These are phyloP conservation scores for Heliothis peltigera DNA, from an alignment of 2,888 invertebrate species.

Conservation along the genomic window DNA sequence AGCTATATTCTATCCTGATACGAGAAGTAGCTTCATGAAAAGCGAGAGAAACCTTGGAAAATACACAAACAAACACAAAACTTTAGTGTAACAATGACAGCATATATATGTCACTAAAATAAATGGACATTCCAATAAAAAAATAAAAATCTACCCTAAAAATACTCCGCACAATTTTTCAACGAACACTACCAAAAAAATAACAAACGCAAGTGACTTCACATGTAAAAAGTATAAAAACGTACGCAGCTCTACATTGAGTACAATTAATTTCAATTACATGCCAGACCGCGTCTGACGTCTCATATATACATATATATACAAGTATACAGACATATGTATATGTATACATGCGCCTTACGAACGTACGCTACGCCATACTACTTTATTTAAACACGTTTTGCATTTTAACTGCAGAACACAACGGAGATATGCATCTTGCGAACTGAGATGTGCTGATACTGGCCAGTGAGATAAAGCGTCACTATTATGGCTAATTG, in stretches of 20 bases:
- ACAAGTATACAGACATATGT: neutral
- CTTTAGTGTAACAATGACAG: neutral
- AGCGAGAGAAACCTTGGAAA: too few species aligned
- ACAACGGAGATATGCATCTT: neutral
- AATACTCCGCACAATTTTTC: neutral
- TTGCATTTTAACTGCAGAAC: slow-evolving; percentile 11
- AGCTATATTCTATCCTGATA: too few species aligned
- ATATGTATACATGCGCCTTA: neutral
- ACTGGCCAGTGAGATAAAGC: neutral
- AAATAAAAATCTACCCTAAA: neutral
- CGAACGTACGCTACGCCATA: slow-evolving; percentile 5
- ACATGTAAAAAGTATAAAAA: slow-evolving; percentile 35
- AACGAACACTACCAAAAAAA: slow-evolving; percentile 8
- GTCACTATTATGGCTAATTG: neutral
- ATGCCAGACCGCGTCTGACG: slow-evolving; percentile 44
- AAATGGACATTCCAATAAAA: neutral
- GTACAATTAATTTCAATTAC: slow-evolving; percentile 67
- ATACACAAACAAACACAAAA: too few species aligned
- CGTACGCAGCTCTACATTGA: slow-evolving; percentile 22
- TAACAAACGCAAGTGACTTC: slow-evolving; percentile 8
- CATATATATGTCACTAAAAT: neutral
- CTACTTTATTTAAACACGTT: slow-evolving; percentile 3
- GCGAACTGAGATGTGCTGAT: neutral
- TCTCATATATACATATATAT: slow-evolving; percentile 15
- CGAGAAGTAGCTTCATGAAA: too few species aligned